Evolutionary conservation across 92 coral and sea anemone species (phyloP), one percentile per base, ranked within the genome.

Genomic region (Epizoanthus scotinus): DNA sequence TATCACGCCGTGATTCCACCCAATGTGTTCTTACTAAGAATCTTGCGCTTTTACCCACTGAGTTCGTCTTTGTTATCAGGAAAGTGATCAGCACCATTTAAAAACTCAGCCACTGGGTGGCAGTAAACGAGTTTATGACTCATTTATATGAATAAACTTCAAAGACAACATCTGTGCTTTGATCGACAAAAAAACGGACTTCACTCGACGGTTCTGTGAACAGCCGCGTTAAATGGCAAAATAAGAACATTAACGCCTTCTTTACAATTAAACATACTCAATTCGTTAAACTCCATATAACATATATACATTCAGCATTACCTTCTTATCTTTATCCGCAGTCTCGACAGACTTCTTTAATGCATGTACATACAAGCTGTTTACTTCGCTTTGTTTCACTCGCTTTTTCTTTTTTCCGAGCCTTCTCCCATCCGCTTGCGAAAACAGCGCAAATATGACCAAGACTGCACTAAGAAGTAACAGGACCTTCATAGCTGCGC

Each of bases 341-440:
- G 36, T 34, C 29, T n/a, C 60, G 20, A 8, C 28, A 6, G 22
- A 44, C 74, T 70, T 70, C 52, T 67, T 24, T 70, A 27, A 70
- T 47, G 36, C n/a, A 7, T 12, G 29, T 15, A 50, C 18, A 15
- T 50, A 61, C 60, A 28, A n/a, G 24, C 58, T 34, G 25, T 21
- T 53, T n/a, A n/a, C n/a, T 17, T 49, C 53, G 14, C 14, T 49
- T 31, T 22, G 14, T n/a, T 27, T 20, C 65, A 6, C 14, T 5
- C 77, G 77, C 53, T 47, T 70, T 70, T 22, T 18, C 24, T 22
- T 21, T 24, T 50, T 24, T 25, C 18, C 38, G 31, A 15, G 19
- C 26, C 50, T 70, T 44, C 77, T 53, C 56, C 61, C 61, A 70
- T 70, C 61, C 26, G 31, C 28, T 70, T 17, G 60, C 10, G 58